These are phyloP conservation scores for Chlamydotis undulata DNA, from an alignment of 2,113 vertebrate genomes.

Conservation along the genomic window DNA sequence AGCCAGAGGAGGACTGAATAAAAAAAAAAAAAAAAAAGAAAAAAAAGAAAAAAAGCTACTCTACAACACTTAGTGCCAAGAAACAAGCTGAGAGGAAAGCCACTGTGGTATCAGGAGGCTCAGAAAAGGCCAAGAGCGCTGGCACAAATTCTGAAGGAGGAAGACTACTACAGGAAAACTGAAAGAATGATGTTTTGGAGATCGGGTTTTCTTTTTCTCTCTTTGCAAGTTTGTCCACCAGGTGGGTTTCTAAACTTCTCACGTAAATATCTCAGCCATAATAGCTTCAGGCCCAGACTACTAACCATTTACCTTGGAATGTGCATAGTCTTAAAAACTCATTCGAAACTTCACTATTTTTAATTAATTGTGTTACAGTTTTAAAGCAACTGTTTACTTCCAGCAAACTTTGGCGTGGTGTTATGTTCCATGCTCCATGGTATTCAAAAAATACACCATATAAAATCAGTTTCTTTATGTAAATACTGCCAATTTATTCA, in stretches of 20 bases:
- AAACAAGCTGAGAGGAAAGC: conserved; percentile 23
- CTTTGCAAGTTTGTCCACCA: neutral
- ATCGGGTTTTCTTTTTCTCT: neutral
- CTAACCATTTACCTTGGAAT: conserved; percentile 24
- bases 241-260: conserved; percentile 37
- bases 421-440: neutral
- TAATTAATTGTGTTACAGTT: conserved; percentile 23
- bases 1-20: too few relatives aligned
- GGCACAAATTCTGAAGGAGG: neutral
- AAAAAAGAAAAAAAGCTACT: neutral
- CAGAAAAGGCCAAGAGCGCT: neutral
- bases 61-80: neutral
- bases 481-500: conserved; percentile 28
- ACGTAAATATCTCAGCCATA: conserved; percentile 33
- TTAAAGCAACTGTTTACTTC: conserved; percentile 13
- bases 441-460: conserved; percentile 1
- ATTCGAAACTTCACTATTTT: neutral
- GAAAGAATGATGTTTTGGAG: neutral
- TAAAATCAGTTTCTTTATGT: neutral
- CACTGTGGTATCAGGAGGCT: neutral
- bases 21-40: too few relatives aligned
- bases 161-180: neutral
- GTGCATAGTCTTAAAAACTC: conserved; percentile 28
- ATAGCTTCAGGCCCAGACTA: conserved; percentile 29
- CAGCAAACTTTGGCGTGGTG: neutral